These are phyloP conservation scores for Tiliacea aurago DNA, from an alignment of 2,888 invertebrate genomes.

Conservation along the genomic window DNA sequence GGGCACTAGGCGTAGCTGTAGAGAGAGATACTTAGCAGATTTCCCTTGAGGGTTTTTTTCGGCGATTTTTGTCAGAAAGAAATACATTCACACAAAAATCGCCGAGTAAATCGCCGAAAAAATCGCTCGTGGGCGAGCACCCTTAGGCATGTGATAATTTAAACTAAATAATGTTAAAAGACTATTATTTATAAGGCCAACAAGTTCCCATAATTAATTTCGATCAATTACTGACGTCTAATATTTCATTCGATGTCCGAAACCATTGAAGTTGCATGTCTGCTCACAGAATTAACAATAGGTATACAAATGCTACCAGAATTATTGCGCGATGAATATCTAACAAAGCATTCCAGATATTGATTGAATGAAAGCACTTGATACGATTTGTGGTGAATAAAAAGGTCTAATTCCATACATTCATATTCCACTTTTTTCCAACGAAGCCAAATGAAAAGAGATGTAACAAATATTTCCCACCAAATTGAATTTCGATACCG, in stretches of 20 bases:
- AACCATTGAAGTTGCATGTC: constrained; percentile 1
- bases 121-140: too few species aligned
- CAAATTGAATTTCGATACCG: constrained; percentile 63
- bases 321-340: constrained; percentile 45
- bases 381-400: constrained; percentile 57
- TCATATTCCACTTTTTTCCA: constrained; percentile 49
- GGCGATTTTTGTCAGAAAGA: too few species aligned
- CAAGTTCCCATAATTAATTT: too few species aligned
- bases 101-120: too few species aligned
- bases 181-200: too few species aligned
- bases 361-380: constrained; percentile 54
- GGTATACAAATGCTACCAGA: constrained; percentile 3
- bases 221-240: too few species aligned
- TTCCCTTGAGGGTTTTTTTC: too few species aligned
- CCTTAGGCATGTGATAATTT: too few species aligned
- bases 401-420: constrained; percentile 64
- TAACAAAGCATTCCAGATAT: constrained; percentile 51
- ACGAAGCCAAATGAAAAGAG: constrained; percentile 55
- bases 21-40: too few species aligned
- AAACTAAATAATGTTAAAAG: too few species aligned
- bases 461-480: constrained; percentile 58
- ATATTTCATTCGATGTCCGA: too few species aligned
- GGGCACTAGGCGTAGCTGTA: background rate
- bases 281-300: constrained; percentile 3
- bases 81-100: too few species aligned